Percentiles rank a stretch among this genome's conserved stretches.
phyloP scores from a whole-genome alignment of 92 coral and sea anemone species.

The Isaurus tuberculatus region DNA sequence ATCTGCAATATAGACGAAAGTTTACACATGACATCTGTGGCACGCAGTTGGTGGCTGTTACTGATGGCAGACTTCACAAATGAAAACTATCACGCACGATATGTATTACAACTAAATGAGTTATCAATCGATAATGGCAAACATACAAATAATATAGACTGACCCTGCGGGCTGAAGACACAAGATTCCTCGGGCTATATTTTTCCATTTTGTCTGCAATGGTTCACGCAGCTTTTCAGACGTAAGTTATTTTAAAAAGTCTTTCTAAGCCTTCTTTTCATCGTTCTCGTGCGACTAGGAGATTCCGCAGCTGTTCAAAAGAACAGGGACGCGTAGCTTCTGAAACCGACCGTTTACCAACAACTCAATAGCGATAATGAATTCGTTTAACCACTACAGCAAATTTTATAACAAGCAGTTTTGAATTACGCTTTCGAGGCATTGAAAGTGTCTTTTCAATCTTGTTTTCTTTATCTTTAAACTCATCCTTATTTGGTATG shows the following conservation, averaged over 20 bases:
- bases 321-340: background rate
- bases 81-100: constrained; percentile 12
- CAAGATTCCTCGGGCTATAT: constrained; percentile 29
- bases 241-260: background rate
- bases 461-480: constrained; percentile 26
- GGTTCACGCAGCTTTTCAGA: constrained; percentile 20
- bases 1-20: background rate
- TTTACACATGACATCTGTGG: background rate
- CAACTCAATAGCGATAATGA: constrained; percentile 7
- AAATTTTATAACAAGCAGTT: constrained; percentile 23
- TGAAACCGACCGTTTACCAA: constrained; percentile 15
- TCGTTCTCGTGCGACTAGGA: background rate
- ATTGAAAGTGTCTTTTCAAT: background rate
- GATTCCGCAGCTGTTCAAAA: background rate
- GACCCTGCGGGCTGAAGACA: constrained; percentile 42
- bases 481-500: constrained; percentile 39
- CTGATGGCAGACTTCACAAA: background rate
- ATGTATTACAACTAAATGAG: background rate
- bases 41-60: background rate
- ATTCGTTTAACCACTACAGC: background rate
- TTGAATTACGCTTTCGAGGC: constrained; percentile 13
- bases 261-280: constrained; percentile 4
- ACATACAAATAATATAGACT: background rate
- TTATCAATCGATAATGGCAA: constrained; percentile 14
- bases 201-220: constrained; percentile 19